Percentiles rank a stretch among this genome's conserved stretches.
These are phyloP conservation scores for Imbricaverruca yamaguchii DNA, from an alignment of 2,888 invertebrate species.

Conservation along the genomic window DNA sequence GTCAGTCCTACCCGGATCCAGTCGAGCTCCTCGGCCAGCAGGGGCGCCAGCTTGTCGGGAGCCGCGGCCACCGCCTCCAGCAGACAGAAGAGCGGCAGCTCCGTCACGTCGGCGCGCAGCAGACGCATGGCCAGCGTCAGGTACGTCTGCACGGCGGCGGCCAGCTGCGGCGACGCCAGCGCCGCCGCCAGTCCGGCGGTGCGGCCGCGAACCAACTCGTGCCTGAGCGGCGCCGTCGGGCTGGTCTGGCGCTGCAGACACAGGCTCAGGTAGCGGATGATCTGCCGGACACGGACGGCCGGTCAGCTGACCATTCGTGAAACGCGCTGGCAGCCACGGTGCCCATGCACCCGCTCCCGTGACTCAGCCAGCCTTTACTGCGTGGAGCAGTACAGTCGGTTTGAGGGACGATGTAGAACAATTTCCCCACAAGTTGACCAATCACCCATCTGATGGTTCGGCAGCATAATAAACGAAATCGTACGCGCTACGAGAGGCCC, in stretches of 20 bases:
- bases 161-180: constrained; percentile 22
- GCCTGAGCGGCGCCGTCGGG: not conserved
- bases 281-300: constrained; percentile 1
- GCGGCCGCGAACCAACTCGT: not conserved
- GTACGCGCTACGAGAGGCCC: no score
- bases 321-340: no score
- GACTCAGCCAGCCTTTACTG: no score
- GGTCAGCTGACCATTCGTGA: not conserved
- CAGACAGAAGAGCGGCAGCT: constrained; percentile 58
- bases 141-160: constrained; percentile 13
- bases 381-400: no score
- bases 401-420: no score
- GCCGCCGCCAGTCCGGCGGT: not conserved
- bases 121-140: constrained; percentile 26
- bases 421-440: no score
- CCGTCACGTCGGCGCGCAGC: constrained; percentile 54
- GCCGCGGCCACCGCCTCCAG: constrained; percentile 77
- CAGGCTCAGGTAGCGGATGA: constrained; percentile 26
- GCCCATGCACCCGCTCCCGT: no score
- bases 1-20: constrained; percentile 49
- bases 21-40: constrained; percentile 55
- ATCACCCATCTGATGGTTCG: no score
- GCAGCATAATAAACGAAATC: no score
- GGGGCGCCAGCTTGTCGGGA: constrained; percentile 57
- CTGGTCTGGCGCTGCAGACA: constrained; percentile 24